These are phyloP conservation scores for Amphipoea oculea DNA, from an alignment of 2,888 invertebrate genomes.

Conservation along the genomic window DNA sequence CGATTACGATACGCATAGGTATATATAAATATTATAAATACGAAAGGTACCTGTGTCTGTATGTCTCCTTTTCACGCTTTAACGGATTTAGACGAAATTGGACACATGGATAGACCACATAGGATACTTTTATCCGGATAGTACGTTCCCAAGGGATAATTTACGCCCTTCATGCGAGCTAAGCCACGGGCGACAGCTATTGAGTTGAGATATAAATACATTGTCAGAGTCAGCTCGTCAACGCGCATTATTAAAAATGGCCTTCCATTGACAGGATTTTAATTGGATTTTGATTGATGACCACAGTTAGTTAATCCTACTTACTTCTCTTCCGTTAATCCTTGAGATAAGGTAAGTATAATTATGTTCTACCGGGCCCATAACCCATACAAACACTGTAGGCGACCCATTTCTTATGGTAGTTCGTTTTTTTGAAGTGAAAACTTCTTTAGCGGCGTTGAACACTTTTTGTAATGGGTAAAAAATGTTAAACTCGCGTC, in stretches of 20 bases:
- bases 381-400: too few species aligned
- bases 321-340: background rate
- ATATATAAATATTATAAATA: background rate
- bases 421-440: background rate
- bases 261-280: background rate
- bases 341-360: background rate
- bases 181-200: background rate
- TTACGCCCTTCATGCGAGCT: too few species aligned
- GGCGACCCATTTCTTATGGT: background rate
- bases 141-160: background rate
- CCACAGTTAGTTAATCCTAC: background rate
- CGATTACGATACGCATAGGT: too few species aligned
- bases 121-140: background rate
- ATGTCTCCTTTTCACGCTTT: background rate
- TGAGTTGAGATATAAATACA: background rate
- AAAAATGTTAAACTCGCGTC: too few species aligned
- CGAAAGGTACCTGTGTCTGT: background rate
- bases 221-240: background rate
- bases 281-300: conserved; percentile 11
- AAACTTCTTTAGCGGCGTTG: too few species aligned
- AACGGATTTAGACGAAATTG: background rate
- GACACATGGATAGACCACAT: background rate
- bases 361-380: too few species aligned
- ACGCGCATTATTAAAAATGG: background rate
- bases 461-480: too few species aligned